phyloP scores from a whole-genome alignment of 2,113 vertebrate species.

The Cyprinodon brontotheroides region DNA sequence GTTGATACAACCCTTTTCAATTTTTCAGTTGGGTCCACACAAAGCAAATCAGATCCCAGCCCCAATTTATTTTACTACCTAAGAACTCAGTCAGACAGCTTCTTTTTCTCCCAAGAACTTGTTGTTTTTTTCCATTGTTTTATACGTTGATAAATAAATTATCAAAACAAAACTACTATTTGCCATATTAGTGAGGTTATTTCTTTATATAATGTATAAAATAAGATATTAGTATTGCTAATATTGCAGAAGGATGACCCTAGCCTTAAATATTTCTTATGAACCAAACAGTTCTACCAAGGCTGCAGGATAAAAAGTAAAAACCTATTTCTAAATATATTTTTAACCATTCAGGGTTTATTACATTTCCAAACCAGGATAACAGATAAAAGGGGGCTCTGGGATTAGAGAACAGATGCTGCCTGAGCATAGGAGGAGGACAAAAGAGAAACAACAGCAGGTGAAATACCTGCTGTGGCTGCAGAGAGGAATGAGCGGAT shows the following conservation, averaged over 20 bases:
- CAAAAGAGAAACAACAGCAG: conserved; percentile 46
- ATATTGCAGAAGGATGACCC: neutral
- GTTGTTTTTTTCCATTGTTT: no score
- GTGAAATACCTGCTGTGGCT: conserved; percentile 52
- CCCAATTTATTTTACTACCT: no score
- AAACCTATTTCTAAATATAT: neutral
- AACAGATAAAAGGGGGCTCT: neutral
- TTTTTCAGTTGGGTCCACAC: no score
- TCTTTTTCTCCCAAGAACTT: no score
- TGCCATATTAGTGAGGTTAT: no score
- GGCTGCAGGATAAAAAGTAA: neutral
- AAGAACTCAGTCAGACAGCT: no score
- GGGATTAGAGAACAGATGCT: conserved; percentile 2
- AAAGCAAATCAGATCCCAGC: no score
- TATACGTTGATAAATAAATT: no score
- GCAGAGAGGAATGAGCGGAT: conserved; percentile 43
- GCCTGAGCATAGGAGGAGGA: conserved; percentile 15
- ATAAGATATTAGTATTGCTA: no score
- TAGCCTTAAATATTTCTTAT: neutral
- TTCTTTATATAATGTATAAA: no score
- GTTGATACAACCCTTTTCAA: no score
- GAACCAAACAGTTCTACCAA: neutral
- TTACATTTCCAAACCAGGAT: neutral
- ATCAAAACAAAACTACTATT: no score
- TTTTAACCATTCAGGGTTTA: neutral